Evolutionary conservation across 2,888 invertebrate genomes (phyloP), one percentile per base, ranked within the genome.

Genomic region (Cephus pygmeus): DNA sequence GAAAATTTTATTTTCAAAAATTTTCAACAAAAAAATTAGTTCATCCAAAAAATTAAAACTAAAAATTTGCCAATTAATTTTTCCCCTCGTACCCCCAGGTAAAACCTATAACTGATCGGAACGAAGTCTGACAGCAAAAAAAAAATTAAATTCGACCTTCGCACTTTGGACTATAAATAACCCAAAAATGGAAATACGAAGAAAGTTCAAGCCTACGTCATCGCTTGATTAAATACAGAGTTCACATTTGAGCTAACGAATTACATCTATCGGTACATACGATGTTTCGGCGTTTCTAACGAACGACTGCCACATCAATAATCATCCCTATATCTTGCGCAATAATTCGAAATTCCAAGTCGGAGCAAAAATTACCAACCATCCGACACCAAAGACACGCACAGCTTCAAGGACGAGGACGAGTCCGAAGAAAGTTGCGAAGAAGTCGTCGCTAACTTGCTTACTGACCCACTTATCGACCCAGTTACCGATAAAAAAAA

Each of bases 401-500:
- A 9, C 56, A 56, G 56, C 56, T 9, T 56, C 56, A 56, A 56
- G 56, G 56, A 56, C 56, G 56, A 56, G 56, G 56, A 56, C 56
- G 56, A 56, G 56, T 56, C 56, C 23, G 56, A 56, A 56, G 56
- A 56, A 56, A 56, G 56, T 56, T 56, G 56, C 23, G 23, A 56
- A 56, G 56, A 56, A 56, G 56, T 9, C 56, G 23, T 56, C 56
- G 56, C 56, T 56, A 9, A 23, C 56, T 23, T 23, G 23, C 23
- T 15, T 56, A 56, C 56, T 56, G 56, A 56, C 56, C 56, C 56
- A 56, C 56, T 56, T 56, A 56, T 77, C 80, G 87, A 84, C 85
- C 85, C 76, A 85, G 81, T 87, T 87, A 82, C 80, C 80, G 4
- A 23, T 9, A 56, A 56, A 9, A 56, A 56, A 15, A 56, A 9